phyloP scores from a whole-genome alignment of 2,888 invertebrate genomes.

The Timema cristinae region DNA sequence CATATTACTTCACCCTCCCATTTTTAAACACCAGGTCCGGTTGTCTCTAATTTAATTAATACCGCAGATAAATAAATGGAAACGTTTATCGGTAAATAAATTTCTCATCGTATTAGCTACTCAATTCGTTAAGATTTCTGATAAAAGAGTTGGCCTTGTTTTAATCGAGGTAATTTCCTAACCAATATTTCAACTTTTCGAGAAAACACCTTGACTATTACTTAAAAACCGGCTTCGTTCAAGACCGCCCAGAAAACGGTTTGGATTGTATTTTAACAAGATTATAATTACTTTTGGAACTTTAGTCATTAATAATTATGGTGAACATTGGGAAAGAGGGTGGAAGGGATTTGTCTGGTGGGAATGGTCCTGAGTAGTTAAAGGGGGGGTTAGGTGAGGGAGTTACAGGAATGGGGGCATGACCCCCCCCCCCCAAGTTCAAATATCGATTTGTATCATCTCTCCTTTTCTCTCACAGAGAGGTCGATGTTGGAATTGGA shows the following conservation, averaged over 20 bases:
- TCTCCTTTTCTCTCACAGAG: too few species aligned
- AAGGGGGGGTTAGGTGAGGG: neutral
- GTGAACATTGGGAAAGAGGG: slow-evolving; percentile 4
- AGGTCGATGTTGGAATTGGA: too few species aligned
- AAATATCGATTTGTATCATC: too few species aligned
- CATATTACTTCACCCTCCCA: too few species aligned
- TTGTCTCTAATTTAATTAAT: too few species aligned
- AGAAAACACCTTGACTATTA: neutral
- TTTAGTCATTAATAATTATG: slow-evolving; percentile 16
- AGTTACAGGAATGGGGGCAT: too few species aligned
- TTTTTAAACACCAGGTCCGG: too few species aligned
- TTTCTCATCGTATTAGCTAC: too few species aligned
- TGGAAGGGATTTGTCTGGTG: neutral
- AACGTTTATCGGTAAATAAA: too few species aligned
- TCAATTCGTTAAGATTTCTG: slow-evolving; percentile 6
- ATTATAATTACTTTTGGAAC: slow-evolving; percentile 17
- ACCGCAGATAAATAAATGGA: too few species aligned
- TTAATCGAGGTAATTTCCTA: slow-evolving; percentile 3
- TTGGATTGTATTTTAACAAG: slow-evolving; percentile 16
- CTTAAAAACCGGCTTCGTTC: too few species aligned
- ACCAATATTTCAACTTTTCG: slow-evolving; percentile 4
- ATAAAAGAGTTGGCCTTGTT: slow-evolving; percentile 2
- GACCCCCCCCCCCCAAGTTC: too few species aligned
- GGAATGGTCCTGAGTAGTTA: neutral
- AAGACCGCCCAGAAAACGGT: neutral